phyloP scores from a whole-genome alignment of 2,113 vertebrate genomes.

The Oceanites oceanicus region DNA sequence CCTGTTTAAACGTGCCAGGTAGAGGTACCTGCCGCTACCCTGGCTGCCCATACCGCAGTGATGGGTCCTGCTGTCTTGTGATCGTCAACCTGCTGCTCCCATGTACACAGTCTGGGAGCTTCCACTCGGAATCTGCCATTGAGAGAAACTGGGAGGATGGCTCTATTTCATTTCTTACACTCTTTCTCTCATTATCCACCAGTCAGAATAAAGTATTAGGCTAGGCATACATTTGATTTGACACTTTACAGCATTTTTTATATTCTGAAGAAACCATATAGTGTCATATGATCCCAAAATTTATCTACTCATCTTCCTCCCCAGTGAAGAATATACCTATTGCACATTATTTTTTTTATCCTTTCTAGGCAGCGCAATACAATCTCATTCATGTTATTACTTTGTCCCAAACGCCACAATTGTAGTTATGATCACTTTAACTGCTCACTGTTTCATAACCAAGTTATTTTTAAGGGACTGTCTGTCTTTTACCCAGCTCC shows the following conservation, averaged over 20 bases:
- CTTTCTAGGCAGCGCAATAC: not conserved
- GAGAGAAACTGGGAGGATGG: not conserved
- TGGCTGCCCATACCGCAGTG: not conserved
- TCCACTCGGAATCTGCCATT: not conserved
- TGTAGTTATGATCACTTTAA: not conserved
- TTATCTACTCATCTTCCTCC: not conserved
- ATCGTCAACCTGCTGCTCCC: not conserved
- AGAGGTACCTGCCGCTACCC: not conserved
- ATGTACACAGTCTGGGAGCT: fast-evolving
- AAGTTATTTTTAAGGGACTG: not conserved
- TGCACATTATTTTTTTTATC: not conserved
- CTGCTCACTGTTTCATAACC: not conserved
- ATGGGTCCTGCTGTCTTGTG: not conserved
- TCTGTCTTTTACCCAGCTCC: not conserved
- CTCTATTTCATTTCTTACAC: not conserved
- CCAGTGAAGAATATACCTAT: not conserved
- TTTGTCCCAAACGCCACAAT: not conserved
- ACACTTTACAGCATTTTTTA: not conserved
- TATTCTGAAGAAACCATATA: not conserved
- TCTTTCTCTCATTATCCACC: not conserved
- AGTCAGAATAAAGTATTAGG: not conserved
- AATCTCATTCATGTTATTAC: not conserved
- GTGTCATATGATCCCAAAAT: not conserved
- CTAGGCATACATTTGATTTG: not conserved
- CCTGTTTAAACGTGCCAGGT: not conserved